A percentile compares a stretch with the other conserved stretches of the same genome.
Conservation (phyloP, 2,113 vertebrate genomes). For the Sisor rabdophorus region DNA sequence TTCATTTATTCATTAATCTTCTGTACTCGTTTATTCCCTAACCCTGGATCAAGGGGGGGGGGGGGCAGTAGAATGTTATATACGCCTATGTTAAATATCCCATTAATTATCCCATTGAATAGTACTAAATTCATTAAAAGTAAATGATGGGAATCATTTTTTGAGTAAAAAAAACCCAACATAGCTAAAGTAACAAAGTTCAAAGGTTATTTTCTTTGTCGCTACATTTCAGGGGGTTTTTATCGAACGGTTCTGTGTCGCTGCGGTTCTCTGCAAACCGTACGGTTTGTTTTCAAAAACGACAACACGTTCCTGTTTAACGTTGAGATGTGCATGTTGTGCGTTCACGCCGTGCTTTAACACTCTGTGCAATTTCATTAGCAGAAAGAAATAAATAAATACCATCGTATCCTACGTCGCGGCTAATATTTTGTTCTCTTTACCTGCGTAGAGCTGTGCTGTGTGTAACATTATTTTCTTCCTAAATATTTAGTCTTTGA, state of each 20-base stretch:
- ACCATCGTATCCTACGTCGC: conserved; percentile 49
- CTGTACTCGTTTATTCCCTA: too few relatives aligned
- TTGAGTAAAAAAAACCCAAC: too few relatives aligned
- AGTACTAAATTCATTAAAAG: too few relatives aligned
- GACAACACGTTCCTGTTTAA: neutral
- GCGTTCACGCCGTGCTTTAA: conserved; percentile 18
- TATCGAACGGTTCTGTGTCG: neutral
- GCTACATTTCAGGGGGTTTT: neutral
- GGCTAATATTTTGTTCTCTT: neutral
- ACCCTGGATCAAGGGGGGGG: neutral
- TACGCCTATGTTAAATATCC: too few relatives aligned
- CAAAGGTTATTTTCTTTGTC: neutral
- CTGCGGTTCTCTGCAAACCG: neutral
- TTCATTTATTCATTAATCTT: neutral
- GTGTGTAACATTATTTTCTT: neutral
- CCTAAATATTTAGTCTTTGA: neutral
- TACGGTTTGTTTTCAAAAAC: neutral
- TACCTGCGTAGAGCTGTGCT: neutral
- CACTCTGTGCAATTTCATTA: conserved; percentile 50
- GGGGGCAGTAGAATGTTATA: too few relatives aligned
- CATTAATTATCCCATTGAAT: too few relatives aligned
- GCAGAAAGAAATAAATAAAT: conserved; percentile 33
- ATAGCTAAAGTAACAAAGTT: too few relatives aligned
- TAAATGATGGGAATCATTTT: too few relatives aligned
- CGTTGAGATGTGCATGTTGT: conserved; percentile 41